These are phyloP conservation scores for Gibbula magus DNA, from an alignment of 2,888 invertebrate genomes.

Conservation along the genomic window DNA sequence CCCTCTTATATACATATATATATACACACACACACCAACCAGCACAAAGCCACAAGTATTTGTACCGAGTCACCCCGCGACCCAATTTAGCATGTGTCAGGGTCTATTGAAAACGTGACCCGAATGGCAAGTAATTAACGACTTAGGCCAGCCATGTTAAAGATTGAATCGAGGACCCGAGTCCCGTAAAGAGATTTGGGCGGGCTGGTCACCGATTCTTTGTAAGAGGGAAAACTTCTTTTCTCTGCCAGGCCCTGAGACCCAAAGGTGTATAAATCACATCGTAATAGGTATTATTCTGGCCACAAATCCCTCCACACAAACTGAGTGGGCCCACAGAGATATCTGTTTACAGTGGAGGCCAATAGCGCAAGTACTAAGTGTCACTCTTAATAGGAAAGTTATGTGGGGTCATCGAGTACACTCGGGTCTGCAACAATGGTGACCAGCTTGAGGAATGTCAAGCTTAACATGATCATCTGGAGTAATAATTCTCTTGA, in stretches of 20 bases:
- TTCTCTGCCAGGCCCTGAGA: neutral
- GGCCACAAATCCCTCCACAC: slow-evolving; percentile 13
- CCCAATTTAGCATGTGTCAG: slow-evolving; percentile 17
- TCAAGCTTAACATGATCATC: slow-evolving; percentile 9
- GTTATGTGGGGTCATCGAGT: slow-evolving; percentile 18
- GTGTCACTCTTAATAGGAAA: slow-evolving; percentile 4
- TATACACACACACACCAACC: too few species aligned
- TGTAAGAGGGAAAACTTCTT: neutral
- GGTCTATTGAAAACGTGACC: slow-evolving; percentile 15
- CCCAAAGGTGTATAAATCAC: slow-evolving; percentile 15
- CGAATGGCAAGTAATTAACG: slow-evolving; percentile 20
- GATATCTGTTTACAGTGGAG: slow-evolving; percentile 16
- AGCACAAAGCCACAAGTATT: slow-evolving; percentile 20
- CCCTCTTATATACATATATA: neutral
- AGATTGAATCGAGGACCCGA: slow-evolving; percentile 7
- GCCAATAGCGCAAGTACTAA: neutral
- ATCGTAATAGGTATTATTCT: slow-evolving; percentile 9
- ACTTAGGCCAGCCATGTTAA: slow-evolving; percentile 19
- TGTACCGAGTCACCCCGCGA: slow-evolving; percentile 19
- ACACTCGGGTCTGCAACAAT: neutral
- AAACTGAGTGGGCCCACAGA: neutral
- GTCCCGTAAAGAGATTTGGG: neutral
- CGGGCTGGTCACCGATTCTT: neutral
- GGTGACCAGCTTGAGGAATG: slow-evolving; percentile 20
- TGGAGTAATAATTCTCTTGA: neutral